Conservation (phyloP, 2,888 invertebrate genomes). For the Machimus atricapillus region DNA sequence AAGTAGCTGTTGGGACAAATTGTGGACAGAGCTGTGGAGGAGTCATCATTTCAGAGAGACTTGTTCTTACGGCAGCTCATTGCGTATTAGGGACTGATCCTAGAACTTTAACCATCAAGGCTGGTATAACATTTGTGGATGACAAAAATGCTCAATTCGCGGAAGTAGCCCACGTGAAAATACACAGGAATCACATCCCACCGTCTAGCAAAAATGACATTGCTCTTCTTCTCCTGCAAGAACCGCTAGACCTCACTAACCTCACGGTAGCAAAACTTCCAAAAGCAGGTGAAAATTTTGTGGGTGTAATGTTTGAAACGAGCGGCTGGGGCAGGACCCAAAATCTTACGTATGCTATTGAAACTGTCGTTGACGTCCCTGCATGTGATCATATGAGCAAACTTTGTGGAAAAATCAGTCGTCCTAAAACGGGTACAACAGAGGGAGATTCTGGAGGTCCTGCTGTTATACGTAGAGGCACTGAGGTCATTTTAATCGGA, state of each 20-base stretch:
- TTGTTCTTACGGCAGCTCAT: constrained; percentile 7
- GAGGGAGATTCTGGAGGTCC: constrained; percentile 8
- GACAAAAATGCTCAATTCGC: background rate
- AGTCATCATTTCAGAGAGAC: background rate
- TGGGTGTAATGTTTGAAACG: background rate
- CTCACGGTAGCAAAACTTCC: background rate
- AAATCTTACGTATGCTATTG: background rate
- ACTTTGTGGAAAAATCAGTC: background rate
- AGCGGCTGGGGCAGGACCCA: background rate
- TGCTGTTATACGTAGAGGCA: background rate
- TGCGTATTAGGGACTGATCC: background rate
- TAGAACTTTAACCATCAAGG: background rate
- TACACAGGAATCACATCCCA: background rate
- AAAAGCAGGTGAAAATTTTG: background rate
- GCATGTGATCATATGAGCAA: background rate
- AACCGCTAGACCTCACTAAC: background rate
- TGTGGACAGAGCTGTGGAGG: constrained; percentile 17
- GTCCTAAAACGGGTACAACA: background rate
- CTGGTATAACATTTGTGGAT: background rate
- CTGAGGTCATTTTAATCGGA: background rate
- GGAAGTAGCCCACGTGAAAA: background rate
- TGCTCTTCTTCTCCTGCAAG: background rate
- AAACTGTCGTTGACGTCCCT: background rate
- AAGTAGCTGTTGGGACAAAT: background rate
- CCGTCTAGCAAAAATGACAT: background rate